Conservation (phyloP, 2,888 invertebrate species). For the Scelioninae gen. 1 region DNA sequence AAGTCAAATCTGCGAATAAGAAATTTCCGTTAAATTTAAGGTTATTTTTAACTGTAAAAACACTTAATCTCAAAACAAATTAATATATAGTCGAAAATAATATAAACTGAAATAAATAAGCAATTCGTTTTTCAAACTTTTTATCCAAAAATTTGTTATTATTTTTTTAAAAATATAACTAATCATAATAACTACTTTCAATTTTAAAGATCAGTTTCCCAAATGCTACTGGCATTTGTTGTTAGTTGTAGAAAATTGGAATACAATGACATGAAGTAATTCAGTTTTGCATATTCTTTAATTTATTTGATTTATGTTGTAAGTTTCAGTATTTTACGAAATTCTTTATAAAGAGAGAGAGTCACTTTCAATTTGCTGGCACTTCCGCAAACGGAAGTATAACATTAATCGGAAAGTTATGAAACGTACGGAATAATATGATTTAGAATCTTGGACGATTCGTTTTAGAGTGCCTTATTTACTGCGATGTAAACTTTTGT, state of each 20-base stretch:
- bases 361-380: conserved; percentile 36
- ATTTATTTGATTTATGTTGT: neutral
- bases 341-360: conserved; percentile 49
- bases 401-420: conserved; percentile 47
- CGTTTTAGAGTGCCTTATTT: conserved; percentile 26
- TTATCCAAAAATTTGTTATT: too few relatives aligned
- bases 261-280: neutral
- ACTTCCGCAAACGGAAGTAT: conserved; percentile 49
- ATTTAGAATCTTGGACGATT: conserved; percentile 28
- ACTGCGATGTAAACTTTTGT: conserved; percentile 4
- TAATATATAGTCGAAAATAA: too few relatives aligned
- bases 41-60: too few relatives aligned
- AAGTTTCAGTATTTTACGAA: conserved; percentile 33
- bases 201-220: too few relatives aligned
- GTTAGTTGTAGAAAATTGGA: neutral
- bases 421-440: conserved; percentile 43
- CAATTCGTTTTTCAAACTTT: too few relatives aligned
- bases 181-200: too few relatives aligned
- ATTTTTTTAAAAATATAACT: too few relatives aligned
- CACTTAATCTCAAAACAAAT: too few relatives aligned
- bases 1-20: too few relatives aligned
- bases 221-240: neutral
- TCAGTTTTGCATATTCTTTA: neutral
- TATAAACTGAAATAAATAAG: too few relatives aligned
- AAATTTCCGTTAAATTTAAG: too few relatives aligned